phyloP scores from a whole-genome alignment of 2,113 vertebrate species.

The Acrocephalus kingi region DNA sequence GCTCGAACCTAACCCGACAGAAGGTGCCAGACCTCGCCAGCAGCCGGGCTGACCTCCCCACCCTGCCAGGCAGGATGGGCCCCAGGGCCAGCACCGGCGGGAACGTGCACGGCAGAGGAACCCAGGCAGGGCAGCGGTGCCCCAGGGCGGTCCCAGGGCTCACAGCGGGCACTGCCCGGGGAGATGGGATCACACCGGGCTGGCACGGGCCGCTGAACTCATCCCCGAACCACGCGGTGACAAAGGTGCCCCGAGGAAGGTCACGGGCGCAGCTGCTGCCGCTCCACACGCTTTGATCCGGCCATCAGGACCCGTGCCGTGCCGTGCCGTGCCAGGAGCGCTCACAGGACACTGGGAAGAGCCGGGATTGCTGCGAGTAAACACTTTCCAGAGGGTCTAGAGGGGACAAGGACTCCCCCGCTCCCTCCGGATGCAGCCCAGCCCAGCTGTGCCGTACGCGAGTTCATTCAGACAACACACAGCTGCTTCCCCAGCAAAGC shows the following conservation, averaged over 20 bases:
- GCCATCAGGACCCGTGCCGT: accelerated
- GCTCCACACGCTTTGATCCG: not conserved
- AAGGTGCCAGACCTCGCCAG: accelerated
- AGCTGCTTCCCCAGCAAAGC: not conserved
- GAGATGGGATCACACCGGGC: not conserved
- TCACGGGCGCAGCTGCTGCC: not conserved
- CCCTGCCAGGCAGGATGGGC: accelerated
- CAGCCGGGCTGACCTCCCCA: not conserved
- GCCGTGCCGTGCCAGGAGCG: not conserved
- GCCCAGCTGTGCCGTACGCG: accelerated
- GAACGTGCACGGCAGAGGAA: accelerated
- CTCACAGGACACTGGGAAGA: not conserved
- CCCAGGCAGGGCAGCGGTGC: not conserved
- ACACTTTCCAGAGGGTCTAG: accelerated
- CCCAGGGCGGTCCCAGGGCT: not conserved
- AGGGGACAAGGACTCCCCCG: accelerated
- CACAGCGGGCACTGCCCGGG: accelerated
- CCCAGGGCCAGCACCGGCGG: accelerated
- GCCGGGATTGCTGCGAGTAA: accelerated
- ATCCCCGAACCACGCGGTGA: not conserved
- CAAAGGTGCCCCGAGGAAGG: not conserved
- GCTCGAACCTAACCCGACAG: accelerated
- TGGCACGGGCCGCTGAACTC: not conserved
- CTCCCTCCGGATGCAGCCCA: accelerated
- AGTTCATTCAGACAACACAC: accelerated